Evolutionary conservation across 1,140 invertebrate species (phyloP), one percentile per base, ranked within the genome.

Genomic region (Drosophila baimaii): DNA sequence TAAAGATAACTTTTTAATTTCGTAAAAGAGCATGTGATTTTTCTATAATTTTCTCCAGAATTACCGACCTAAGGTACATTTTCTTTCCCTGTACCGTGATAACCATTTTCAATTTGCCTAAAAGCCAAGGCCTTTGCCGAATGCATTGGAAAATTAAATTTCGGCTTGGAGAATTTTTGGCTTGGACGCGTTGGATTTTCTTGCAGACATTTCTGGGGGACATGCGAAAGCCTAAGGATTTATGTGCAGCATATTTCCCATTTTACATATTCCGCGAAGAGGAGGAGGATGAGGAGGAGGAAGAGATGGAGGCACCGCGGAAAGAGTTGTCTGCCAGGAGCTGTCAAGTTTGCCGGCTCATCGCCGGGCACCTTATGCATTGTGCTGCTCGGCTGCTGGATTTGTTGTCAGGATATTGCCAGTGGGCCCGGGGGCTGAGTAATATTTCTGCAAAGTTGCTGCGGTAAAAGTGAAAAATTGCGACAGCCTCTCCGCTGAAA

Each of bases 391-490:
- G 33, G 33, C 2, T 41, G 57, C 62, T 54, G 75, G 82, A 86
- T 86, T 86, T 86, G 82, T 79, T 85, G 82, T 86, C 82, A 82
- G 84, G 59, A 88, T 83, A 88, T 86, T 82, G 83, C 82, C 79
- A 58, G 46, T 78, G 81, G 83, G 66, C 57, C 43, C 59, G 47
- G n/a, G n/a, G n/a, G 41, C 55, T 79, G 83, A 83, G 79, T 83
- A 80, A 88, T 88, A 88, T 83, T 89, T 82, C 66, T 79, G 79
- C 64, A 88, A 88, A 89, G 84, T 88, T 86, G 79, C 81, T 74
- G 84, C 84, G 84, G 83, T 83, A 89, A 83, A 89, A 89, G 84
- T 88, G 83, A 88, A 88, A 88, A 89, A 88, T 88, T 88, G 77
- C 79, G 65, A 62, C 63, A 64, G 55, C 71, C 59, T 44, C 54